Evolutionary conservation across 2,888 invertebrate species (phyloP), one percentile per base, ranked within the genome.

Genomic region (Escarpia spicata): DNA sequence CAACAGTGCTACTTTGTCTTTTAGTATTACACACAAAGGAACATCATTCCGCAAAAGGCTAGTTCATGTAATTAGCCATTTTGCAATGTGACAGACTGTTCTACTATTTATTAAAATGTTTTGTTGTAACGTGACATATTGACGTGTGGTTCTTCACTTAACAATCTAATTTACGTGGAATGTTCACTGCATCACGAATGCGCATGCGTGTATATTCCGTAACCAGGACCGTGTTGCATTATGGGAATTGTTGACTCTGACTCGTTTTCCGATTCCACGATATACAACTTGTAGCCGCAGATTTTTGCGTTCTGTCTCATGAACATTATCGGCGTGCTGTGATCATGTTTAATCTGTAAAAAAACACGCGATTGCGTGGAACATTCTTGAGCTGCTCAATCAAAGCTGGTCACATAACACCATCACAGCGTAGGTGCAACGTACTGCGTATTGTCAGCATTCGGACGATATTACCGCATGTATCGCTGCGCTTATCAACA

Each of bases 41-140:
- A n/a, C 75, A 75, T 75, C 75, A 75, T 75, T 75, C 75, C 75
- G 75, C 75, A 75, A 26, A 37, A 75, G 75, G n/a, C n/a, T 75
- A 75, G 19, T 75, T 75, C 75, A 75, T 26, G 19, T 75, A 75
- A 26, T 26, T 75, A 26, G 26, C 26, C n/a, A 26, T 75, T 75
- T 75, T 75, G n/a, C n/a, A 75, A 75, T 75, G 75, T 26, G 75
- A 75, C 19, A 75, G n/a, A 26, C 19, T 75, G n/a, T 75, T 75
- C 15, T 75, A 75, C 75, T 75, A 75, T 75, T 75, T n/a, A 75
- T 75, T 75, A 75, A 52, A 75, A 75, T 75, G 19, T 75, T 15
- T 75, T 75, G 75, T 75, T 75, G 75, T 75, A 75, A 26, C 75
- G 75, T 75, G 75, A 75, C 75, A 75, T 26, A 75, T 75, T 75